Conservation (phyloP, 1,140 invertebrate species). For the Drosophila sp. region DNA sequence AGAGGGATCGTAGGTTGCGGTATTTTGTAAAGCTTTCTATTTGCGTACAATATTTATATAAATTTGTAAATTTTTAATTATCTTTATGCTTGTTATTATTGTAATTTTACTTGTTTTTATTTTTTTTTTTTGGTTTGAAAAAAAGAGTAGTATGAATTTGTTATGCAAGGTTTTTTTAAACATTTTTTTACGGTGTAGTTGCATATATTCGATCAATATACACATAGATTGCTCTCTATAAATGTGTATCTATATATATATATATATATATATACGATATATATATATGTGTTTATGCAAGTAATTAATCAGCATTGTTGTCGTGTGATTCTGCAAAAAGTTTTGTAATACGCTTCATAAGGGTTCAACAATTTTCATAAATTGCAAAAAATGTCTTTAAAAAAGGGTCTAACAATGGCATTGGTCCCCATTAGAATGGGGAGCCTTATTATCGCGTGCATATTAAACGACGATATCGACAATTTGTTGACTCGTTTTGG, state of each 20-base stretch:
- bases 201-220: slow-evolving; percentile 43
- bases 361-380: slow-evolving; percentile 64
- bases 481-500: slow-evolving; percentile 25
- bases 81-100: slow-evolving; percentile 7
- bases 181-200: slow-evolving; percentile 76
- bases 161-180: slow-evolving; percentile 84
- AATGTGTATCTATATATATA: slow-evolving; percentile 40
- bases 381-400: slow-evolving; percentile 65
- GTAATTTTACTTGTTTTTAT: slow-evolving; percentile 33
- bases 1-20: slow-evolving; percentile 6
- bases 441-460: slow-evolving; percentile 67
- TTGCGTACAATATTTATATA: slow-evolving; percentile 73
- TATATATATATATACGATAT: too few relatives aligned
- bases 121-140: slow-evolving; percentile 71
- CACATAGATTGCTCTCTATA: slow-evolving; percentile 42
- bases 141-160: slow-evolving; percentile 84
- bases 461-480: slow-evolving; percentile 62
- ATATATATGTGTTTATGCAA: slow-evolving; percentile 49
- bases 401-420: slow-evolving; percentile 65
- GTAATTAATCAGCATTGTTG: slow-evolving; percentile 75
- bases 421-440: slow-evolving; percentile 33
- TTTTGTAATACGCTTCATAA: slow-evolving; percentile 51
- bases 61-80: slow-evolving; percentile 52
- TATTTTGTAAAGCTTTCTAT: slow-evolving; percentile 65
- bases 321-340: slow-evolving; percentile 60